A percentile compares a stretch with the other conserved stretches of the same genome.
phyloP scores from a whole-genome alignment of 2,888 invertebrate genomes.

The Archaeoteleia sp. region DNA sequence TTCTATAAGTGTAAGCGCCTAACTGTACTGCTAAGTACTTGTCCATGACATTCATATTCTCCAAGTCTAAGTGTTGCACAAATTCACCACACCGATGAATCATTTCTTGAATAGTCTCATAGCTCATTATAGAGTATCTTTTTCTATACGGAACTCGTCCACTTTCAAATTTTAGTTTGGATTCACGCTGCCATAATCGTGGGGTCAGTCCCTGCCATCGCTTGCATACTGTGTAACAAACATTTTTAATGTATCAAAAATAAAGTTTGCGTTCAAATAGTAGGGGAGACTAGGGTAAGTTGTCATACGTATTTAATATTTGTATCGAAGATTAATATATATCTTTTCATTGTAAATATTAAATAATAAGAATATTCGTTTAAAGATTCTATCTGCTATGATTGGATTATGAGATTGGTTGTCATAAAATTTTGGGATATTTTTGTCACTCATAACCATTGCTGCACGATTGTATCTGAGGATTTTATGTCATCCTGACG shows the following conservation, averaged over 20 bases:
- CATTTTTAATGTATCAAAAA: neutral
- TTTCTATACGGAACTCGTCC: conserved; percentile 13
- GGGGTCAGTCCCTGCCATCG: conserved; percentile 27
- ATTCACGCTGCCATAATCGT: conserved; percentile 23
- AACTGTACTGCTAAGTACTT: conserved; percentile 27
- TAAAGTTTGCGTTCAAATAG: too few relatives aligned
- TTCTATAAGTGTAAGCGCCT: conserved; percentile 19
- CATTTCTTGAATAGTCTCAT: conserved; percentile 12
- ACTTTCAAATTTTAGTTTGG: conserved; percentile 32
- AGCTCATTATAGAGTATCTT: conserved; percentile 14
- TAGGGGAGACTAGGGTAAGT: too few relatives aligned
- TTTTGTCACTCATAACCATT: too few relatives aligned
- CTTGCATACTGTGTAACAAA: conserved; percentile 8
- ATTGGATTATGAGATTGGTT: too few relatives aligned
- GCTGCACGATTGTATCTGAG: too few relatives aligned
- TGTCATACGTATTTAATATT: too few relatives aligned
- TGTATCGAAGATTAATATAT: too few relatives aligned
- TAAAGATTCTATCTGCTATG: too few relatives aligned
- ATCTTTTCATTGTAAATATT: too few relatives aligned
- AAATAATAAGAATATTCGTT: too few relatives aligned
- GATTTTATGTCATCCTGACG: too few relatives aligned
- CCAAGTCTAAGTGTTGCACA: conserved; percentile 34
- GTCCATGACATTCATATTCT: conserved; percentile 33
- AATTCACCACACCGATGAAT: conserved; percentile 26
- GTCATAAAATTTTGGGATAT: too few relatives aligned